Evolutionary conservation across 2,888 invertebrate species (phyloP).

Genomic region (Drosophila subquinaria): DNA sequence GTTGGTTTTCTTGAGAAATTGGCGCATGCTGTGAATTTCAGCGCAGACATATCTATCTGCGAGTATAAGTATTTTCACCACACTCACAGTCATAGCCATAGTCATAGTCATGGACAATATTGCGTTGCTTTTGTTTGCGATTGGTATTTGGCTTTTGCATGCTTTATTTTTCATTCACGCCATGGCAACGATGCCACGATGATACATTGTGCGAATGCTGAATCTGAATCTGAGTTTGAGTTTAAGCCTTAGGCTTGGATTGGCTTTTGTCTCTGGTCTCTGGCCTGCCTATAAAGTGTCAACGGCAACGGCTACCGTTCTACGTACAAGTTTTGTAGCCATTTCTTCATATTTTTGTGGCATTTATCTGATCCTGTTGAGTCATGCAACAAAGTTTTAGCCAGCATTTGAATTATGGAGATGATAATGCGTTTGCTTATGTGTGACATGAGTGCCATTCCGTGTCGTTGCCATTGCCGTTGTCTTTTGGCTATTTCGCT

Average conservation of each 20-base stretch:
- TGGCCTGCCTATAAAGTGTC: slow-evolving; percentile 70
- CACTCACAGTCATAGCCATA: slow-evolving; percentile 49
- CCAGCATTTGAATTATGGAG: slow-evolving; percentile 79
- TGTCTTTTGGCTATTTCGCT: slow-evolving; percentile 7
- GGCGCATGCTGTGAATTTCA: slow-evolving; percentile 77
- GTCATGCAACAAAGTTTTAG: slow-evolving; percentile 72
- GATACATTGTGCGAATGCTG: slow-evolving; percentile 58
- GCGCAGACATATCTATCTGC: slow-evolving; percentile 55
- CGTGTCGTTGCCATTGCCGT: slow-evolving; percentile 39
- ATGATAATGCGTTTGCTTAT: slow-evolving; percentile 78
- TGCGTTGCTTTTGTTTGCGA: slow-evolving; percentile 75
- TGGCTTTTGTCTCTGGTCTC: slow-evolving; percentile 15
- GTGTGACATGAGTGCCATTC: slow-evolving; percentile 63
- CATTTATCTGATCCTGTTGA: slow-evolving; percentile 76
- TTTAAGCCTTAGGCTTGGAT: slow-evolving; percentile 31
- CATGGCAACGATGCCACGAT: slow-evolving; percentile 59
- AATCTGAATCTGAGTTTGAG: slow-evolving; percentile 1
- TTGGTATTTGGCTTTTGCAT: slow-evolving; percentile 43
- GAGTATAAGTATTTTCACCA: slow-evolving; percentile 60
- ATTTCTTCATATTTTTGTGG: slow-evolving; percentile 74
- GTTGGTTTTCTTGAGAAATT: slow-evolving; percentile 77
- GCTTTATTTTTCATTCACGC: slow-evolving; percentile 68
- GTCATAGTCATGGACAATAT: slow-evolving; percentile 68
- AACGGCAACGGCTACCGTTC: slow-evolving; percentile 76
- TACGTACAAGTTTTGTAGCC: slow-evolving; percentile 62